Conservation (phyloP, 2,797 vertebrate genomes). For the Oreochromis mossambicus region DNA sequence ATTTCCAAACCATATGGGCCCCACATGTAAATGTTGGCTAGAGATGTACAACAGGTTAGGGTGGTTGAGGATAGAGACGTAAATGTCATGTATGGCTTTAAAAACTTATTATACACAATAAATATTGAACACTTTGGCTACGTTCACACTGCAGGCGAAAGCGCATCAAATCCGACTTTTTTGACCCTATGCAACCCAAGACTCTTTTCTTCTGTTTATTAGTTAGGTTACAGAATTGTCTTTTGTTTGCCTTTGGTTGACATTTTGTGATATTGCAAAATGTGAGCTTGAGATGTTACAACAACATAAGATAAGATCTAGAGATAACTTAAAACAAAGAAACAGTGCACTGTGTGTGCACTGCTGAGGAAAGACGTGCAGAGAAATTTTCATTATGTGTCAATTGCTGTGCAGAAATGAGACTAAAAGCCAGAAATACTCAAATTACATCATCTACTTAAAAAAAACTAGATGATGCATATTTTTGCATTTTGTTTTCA, state of each 20-base stretch:
- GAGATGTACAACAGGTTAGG: fast-evolving
- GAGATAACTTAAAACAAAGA: no score
- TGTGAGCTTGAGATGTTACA: neutral
- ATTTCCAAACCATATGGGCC: neutral
- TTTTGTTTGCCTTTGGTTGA: neutral
- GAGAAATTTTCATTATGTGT: neutral
- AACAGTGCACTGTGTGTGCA: no score
- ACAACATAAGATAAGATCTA: no score
- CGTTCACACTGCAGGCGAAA: no score
- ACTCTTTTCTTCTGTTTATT: neutral
- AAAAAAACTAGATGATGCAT: neutral
- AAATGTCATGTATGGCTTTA: fast-evolving
- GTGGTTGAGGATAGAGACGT: fast-evolving
- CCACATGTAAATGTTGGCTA: neutral
- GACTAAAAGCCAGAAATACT: fast-evolving
- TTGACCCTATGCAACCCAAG: neutral
- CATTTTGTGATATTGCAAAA: neutral
- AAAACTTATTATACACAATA: fast-evolving
- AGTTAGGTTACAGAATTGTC: neutral
- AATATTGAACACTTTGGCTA: fast-evolving
- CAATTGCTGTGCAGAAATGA: neutral
- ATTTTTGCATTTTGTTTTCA: neutral
- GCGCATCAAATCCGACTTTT: neutral
- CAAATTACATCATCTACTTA: fast-evolving
- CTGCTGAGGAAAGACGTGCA: neutral